A percentile compares a stretch with the other conserved stretches of the same genome.
Evolutionary conservation across 2,113 vertebrate species (phyloP).

Genomic region (Morone saxatilis): DNA sequence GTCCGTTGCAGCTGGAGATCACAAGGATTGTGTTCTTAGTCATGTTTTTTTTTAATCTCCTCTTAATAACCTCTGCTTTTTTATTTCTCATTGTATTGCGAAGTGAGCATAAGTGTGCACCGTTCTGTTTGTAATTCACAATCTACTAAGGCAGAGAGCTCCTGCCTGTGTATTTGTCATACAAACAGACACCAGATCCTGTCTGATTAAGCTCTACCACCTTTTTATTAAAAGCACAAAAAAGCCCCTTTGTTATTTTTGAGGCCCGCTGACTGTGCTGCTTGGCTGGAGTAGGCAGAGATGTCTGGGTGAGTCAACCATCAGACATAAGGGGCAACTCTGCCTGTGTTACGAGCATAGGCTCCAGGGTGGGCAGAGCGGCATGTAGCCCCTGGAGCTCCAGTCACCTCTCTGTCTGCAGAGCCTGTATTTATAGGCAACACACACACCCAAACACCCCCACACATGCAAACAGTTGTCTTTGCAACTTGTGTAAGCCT

Average conservation of each 20-base stretch:
- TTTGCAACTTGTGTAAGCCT: conserved; percentile 70
- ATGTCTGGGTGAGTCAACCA: conserved; percentile 66
- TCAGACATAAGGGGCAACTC: conserved; percentile 49
- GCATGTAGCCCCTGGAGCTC: conserved; percentile 58
- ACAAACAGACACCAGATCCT: conserved; percentile 39
- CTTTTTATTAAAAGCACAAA: conserved; percentile 59
- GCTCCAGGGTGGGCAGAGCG: conserved; percentile 69
- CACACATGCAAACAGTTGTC: conserved; percentile 75
- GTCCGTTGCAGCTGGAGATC: conserved; percentile 18
- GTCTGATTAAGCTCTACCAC: conserved; percentile 56
- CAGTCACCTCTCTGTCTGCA: conserved; percentile 69
- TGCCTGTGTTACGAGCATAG: conserved; percentile 44
- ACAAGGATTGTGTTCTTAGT: neutral
- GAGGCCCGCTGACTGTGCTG: conserved; percentile 43
- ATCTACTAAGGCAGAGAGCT: conserved; percentile 24
- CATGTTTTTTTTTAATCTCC: conserved; percentile 17
- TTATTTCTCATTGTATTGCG: conserved; percentile 16
- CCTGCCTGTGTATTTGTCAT: conserved; percentile 46
- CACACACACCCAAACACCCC: conserved; percentile 67
- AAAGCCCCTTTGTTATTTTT: conserved; percentile 65
- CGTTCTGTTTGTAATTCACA: conserved; percentile 41
- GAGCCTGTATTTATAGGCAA: conserved; percentile 75
- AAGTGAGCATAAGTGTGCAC: conserved; percentile 38
- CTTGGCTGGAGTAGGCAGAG: conserved; percentile 45
- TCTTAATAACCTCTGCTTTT: conserved; percentile 26